Evolutionary conservation across 2,113 vertebrate species (phyloP).

Genomic region (Dipodomys ordii): DNA sequence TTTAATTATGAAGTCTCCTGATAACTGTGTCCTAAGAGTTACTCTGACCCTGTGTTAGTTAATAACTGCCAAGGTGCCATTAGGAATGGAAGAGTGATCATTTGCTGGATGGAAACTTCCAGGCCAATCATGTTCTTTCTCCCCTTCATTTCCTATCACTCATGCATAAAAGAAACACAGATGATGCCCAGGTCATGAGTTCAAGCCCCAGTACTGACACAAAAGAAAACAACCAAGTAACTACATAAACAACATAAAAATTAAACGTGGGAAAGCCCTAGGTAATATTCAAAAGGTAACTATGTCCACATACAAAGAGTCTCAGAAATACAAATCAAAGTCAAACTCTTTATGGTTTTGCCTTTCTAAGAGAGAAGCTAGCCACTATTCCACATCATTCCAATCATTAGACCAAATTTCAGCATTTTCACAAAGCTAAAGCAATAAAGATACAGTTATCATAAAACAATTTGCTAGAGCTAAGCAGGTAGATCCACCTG

Average conservation of each 20-base stretch:
- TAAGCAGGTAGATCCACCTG: not conserved
- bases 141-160: not conserved
- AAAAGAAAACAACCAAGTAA: too few species aligned
- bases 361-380: not conserved
- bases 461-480: too few species aligned
- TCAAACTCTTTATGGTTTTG: not conserved
- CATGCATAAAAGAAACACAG: not conserved
- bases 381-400: not conserved
- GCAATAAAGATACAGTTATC: not conserved
- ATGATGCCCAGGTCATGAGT: too few species aligned
- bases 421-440: too few species aligned
- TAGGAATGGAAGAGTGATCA: not conserved
- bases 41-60: not conserved
- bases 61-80: not conserved
- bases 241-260: not conserved
- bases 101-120: not conserved
- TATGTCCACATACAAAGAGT: not conserved
- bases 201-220: too few species aligned
- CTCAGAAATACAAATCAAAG: not conserved
- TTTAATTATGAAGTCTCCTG: not conserved
- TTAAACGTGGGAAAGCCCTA: not conserved
- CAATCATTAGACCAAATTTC: not conserved
- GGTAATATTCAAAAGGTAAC: not conserved
- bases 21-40: not conserved
- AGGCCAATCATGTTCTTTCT: not conserved